These are phyloP conservation scores for Gisinianus flammeolus DNA, from an alignment of 2,888 invertebrate genomes.

Conservation along the genomic window DNA sequence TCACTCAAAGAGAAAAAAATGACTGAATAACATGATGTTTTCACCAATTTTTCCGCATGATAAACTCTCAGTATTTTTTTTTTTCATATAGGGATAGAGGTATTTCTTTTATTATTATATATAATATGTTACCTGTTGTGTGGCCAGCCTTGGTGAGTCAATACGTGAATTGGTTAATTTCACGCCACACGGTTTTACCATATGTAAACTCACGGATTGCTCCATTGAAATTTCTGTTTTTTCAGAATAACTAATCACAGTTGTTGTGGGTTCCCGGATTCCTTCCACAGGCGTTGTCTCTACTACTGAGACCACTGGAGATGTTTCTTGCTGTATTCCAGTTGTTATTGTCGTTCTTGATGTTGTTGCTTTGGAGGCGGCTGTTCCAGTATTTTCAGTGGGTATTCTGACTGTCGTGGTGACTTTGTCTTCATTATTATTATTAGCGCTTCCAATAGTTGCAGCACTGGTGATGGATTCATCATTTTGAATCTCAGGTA, in stretches of 20 bases:
- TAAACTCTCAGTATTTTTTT: neutral
- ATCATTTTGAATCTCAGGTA: neutral
- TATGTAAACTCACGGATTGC: conserved; percentile 34
- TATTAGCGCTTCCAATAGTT: neutral
- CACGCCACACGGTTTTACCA: conserved; percentile 38
- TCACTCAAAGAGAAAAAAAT: too few relatives aligned
- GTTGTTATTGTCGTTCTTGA: conserved; percentile 1
- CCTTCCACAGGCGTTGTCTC: neutral
- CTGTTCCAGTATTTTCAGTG: neutral
- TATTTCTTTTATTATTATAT: too few relatives aligned
- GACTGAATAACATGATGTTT: neutral
- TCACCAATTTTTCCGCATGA: neutral
- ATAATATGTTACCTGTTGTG: conserved; percentile 28
- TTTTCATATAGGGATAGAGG: neutral
- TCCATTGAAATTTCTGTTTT: conserved; percentile 40
- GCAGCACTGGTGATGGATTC: neutral
- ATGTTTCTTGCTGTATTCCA: neutral
- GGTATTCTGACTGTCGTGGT: too few relatives aligned
- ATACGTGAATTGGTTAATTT: conserved; percentile 17
- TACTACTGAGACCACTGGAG: neutral
- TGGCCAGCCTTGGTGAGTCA: conserved; percentile 34
- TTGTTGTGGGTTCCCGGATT: conserved; percentile 15
- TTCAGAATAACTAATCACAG: conserved; percentile 38
- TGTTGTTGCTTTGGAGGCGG: neutral
- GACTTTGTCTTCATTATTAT: neutral